Conservation (phyloP, 2,797 vertebrate genomes). For the Enteromius radiatus region DNA sequence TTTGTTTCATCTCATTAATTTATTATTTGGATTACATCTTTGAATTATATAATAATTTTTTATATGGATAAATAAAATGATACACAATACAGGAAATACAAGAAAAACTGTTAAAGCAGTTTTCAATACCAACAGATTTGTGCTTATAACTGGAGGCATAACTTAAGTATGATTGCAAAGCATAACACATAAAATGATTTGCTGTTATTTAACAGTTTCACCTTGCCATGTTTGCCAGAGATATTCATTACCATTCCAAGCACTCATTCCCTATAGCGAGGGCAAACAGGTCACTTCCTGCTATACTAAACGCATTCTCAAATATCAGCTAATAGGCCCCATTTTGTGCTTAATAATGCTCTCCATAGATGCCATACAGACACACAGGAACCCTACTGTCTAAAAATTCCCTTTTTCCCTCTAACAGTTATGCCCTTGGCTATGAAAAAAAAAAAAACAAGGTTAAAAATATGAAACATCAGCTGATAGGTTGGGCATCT, state of each 20-base stretch:
- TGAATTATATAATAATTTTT: background rate
- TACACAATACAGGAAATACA: background rate
- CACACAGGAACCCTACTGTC: constrained; percentile 37
- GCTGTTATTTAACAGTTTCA: constrained; percentile 25
- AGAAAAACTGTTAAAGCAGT: background rate
- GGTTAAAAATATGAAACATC: constrained; percentile 28
- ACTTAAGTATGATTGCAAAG: background rate
- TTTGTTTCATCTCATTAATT: background rate
- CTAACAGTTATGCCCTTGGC: constrained; percentile 12
- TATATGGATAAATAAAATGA: background rate
- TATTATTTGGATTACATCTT: background rate
- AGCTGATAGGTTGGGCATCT: constrained; percentile 10
- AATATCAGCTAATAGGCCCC: constrained; percentile 49
- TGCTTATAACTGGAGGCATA: background rate
- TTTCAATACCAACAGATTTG: background rate
- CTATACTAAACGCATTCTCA: constrained; percentile 45
- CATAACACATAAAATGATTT: background rate
- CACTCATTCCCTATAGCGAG: constrained; percentile 5
- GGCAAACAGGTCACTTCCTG: constrained; percentile 49
- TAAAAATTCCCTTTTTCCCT: constrained; percentile 21
- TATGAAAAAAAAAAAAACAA: background rate
- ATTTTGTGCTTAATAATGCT: constrained; percentile 51
- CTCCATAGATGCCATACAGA: constrained; percentile 36
- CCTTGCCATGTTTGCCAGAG: constrained; percentile 21
- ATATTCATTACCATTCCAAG: constrained; percentile 44